Evolutionary conservation across 2,797 vertebrate species (phyloP).

Genomic region (Sternarchorhynchus goeldii): DNA sequence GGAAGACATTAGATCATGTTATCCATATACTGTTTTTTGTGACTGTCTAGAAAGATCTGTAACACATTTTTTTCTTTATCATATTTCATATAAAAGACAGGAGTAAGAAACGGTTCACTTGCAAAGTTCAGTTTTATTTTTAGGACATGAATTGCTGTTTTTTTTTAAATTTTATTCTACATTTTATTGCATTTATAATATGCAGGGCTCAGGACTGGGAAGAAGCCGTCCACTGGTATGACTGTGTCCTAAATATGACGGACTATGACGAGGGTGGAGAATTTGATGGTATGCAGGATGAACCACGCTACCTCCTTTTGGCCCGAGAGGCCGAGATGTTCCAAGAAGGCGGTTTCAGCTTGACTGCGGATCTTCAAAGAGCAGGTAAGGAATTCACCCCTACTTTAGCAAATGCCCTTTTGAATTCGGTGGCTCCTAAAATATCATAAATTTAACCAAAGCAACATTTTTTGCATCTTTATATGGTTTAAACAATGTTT

Average conservation of each 20-base stretch:
- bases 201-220: constrained; percentile 84
- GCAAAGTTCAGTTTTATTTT: too few species aligned
- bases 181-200: not conserved
- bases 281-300: constrained; percentile 90
- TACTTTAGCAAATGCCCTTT: not conserved
- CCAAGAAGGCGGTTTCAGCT: constrained; percentile 76
- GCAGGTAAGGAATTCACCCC: constrained; percentile 76
- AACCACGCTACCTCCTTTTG: constrained; percentile 86
- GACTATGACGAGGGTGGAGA: constrained; percentile 95
- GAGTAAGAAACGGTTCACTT: too few species aligned
- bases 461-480: too few species aligned
- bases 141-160: too few species aligned
- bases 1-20: too few species aligned
- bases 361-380: constrained; percentile 83
- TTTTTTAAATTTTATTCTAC: not conserved
- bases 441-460: too few species aligned
- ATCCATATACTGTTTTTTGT: too few species aligned
- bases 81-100: too few species aligned
- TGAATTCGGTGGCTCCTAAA: too few species aligned
- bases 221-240: constrained; percentile 88
- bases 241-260: constrained; percentile 81
- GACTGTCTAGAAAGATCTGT: too few species aligned
- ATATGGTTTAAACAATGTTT: too few species aligned
- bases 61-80: too few species aligned
- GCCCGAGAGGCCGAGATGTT: constrained; percentile 91